Conservation (phyloP, 2,888 invertebrate genomes). For the Aphodius sticticus region DNA sequence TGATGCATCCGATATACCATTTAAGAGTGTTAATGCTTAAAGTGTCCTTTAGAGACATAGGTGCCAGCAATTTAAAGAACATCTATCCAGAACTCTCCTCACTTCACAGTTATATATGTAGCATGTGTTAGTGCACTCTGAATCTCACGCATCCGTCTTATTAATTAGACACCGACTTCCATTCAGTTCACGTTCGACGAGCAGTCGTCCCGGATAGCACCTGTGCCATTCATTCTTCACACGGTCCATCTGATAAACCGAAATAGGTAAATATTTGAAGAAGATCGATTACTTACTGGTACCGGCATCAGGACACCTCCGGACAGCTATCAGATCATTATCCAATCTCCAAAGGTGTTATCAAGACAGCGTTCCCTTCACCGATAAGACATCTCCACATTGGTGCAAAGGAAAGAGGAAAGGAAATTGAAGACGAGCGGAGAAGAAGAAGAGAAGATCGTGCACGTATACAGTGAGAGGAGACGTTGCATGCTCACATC, state of each 20-base stretch:
- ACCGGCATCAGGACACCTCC: not conserved
- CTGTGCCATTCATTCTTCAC: not conserved
- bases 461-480: not conserved
- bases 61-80: no score
- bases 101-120: no score
- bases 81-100: no score
- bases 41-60: no score
- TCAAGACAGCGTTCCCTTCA: not conserved
- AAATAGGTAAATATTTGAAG: not conserved
- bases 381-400: not conserved
- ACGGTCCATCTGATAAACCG: not conserved
- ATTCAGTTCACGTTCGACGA: not conserved
- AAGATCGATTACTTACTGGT: not conserved
- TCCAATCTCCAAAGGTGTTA: not conserved
- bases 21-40: no score
- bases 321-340: slow-evolving; percentile 4
- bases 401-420: not conserved
- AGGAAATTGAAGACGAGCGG: not conserved
- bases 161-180: not conserved
- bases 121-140: not conserved
- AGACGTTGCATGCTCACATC: slow-evolving; percentile 33
- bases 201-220: not conserved
- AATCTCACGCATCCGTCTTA: not conserved
- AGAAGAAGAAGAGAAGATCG: no score
- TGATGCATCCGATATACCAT: no score